Evolutionary conservation across 2,113 vertebrate species (phyloP).

Genomic region (Neodon shergylaensis): DNA sequence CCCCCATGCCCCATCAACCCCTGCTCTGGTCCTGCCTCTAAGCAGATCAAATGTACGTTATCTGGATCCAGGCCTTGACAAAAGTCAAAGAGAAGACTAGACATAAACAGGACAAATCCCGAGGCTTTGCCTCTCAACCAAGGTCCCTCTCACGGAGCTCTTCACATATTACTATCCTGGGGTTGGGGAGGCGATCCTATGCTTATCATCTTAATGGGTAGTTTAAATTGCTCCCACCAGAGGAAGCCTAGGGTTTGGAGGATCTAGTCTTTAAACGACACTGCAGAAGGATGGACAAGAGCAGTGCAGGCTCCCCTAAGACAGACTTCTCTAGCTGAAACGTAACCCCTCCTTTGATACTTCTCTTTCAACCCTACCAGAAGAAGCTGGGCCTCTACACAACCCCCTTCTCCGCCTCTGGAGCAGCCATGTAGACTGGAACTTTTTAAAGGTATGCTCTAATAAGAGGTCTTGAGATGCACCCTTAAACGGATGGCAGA

Average conservation of each 20-base stretch:
- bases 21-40: neutral
- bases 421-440: neutral
- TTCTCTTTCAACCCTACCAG: neutral
- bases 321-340: neutral
- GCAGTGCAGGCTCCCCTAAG: neutral
- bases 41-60: slow-evolving; percentile 34
- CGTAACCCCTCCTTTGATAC: neutral
- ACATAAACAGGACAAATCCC: neutral
- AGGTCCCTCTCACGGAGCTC: neutral
- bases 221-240: neutral
- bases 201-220: neutral
- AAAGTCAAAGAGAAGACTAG: slow-evolving; percentile 11
- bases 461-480: neutral
- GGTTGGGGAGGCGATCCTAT: no score
- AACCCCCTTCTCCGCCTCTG: neutral
- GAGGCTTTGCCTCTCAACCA: neutral
- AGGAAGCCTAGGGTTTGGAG: neutral
- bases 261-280: neutral
- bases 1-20: neutral
- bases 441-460: neutral
- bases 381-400: neutral
- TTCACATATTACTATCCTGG: neutral
- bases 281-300: neutral
- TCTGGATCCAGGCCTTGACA: neutral
- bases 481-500: neutral